Evolutionary conservation across 2,888 invertebrate genomes (phyloP).

Genomic region (Aphidius colemani): DNA sequence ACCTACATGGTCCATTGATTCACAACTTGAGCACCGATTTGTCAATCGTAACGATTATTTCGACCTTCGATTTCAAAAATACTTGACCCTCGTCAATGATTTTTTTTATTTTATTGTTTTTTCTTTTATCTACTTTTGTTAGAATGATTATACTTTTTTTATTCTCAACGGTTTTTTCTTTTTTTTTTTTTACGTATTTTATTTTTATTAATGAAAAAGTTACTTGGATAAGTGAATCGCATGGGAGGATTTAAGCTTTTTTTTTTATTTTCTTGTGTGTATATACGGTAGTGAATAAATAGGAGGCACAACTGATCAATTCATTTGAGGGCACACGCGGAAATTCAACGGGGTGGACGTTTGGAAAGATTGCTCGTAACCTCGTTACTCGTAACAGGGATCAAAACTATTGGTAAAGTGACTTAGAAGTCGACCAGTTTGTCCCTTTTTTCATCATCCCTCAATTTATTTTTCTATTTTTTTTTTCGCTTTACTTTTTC

Average conservation of each 20-base stretch:
- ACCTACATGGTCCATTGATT: not conserved
- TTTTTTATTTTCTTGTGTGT: too few relatives aligned
- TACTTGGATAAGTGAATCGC: too few relatives aligned
- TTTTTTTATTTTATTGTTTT: not conserved
- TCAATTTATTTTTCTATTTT: too few relatives aligned
- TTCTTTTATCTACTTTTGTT: too few relatives aligned
- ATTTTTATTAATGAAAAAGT: too few relatives aligned
- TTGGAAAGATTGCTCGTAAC: slow-evolving; percentile 44
- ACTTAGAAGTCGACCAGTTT: slow-evolving; percentile 36
- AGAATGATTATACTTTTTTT: too few relatives aligned
- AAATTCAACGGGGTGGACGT: slow-evolving; percentile 31
- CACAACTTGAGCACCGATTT: slow-evolving; percentile 1
- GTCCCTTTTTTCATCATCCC: slow-evolving; percentile 7
- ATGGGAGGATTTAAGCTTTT: too few relatives aligned
- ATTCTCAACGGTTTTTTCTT: too few relatives aligned
- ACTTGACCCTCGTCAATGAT: too few relatives aligned
- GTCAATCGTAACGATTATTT: not conserved
- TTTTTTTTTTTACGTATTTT: too few relatives aligned
- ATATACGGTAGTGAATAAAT: too few relatives aligned
- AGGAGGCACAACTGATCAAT: slow-evolving; percentile 24
- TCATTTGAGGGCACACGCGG: slow-evolving; percentile 16
- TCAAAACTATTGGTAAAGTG: slow-evolving; percentile 47
- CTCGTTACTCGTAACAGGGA: slow-evolving; percentile 43
- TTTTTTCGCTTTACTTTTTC: too few relatives aligned
- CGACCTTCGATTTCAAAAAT: not conserved